These are phyloP conservation scores for Sebastes fasciatus DNA, from an alignment of 2,113 vertebrate genomes.

Conservation along the genomic window DNA sequence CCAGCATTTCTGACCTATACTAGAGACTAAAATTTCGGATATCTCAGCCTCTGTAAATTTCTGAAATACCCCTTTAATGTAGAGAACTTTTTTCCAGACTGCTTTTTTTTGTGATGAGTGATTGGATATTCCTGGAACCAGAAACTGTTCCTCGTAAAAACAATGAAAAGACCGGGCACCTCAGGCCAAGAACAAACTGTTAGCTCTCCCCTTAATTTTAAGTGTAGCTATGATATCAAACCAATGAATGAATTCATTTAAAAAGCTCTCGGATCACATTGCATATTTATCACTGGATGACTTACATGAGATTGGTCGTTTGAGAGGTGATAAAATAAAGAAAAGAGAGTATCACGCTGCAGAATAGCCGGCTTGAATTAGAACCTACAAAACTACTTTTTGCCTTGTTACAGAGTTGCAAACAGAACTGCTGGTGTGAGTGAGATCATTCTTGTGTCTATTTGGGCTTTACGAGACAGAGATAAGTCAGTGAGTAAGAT, in stretches of 20 bases:
- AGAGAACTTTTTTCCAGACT: neutral
- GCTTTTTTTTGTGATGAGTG: neutral
- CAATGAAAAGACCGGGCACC: constrained; percentile 11
- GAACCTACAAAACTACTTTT: constrained; percentile 9
- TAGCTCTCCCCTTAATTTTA: constrained; percentile 44
- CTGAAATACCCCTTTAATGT: neutral
- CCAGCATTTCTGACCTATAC: neutral
- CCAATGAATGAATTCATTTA: constrained; percentile 44
- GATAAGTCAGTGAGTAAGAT: constrained; percentile 62
- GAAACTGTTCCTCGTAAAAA: constrained; percentile 15
- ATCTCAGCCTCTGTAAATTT: neutral
- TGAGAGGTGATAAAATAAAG: constrained; percentile 33
- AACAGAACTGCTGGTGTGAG: constrained; percentile 20
- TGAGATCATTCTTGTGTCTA: constrained; percentile 70
- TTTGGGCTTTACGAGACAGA: constrained; percentile 69
- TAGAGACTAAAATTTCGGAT: too few relatives aligned
- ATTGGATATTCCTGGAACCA: constrained; percentile 18
- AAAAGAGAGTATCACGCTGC: constrained; percentile 7
- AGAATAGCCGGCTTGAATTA: neutral
- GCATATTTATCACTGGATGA: constrained; percentile 32
- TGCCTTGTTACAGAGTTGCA: constrained; percentile 34
- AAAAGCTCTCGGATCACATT: constrained; percentile 15
- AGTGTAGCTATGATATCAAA: constrained; percentile 33
- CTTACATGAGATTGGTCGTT: constrained; percentile 37
- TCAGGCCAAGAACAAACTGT: constrained; percentile 43